phyloP scores from a whole-genome alignment of 2,113 vertebrate genomes.

The Ondatra zibethicus region DNA sequence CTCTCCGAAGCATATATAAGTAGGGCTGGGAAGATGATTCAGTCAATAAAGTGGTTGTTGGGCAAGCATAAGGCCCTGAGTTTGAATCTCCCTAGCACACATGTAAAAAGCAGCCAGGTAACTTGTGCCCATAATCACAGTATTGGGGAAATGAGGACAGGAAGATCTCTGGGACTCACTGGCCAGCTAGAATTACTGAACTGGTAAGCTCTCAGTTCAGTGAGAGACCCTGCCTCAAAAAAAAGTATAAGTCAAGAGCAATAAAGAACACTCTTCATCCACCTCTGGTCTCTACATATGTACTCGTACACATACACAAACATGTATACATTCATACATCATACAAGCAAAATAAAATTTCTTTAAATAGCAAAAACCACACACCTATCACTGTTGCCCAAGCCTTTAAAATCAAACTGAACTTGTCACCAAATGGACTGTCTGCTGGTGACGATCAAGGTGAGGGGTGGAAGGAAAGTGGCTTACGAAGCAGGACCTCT shows the following conservation, averaged over 20 bases:
- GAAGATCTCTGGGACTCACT: neutral
- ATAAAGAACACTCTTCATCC: neutral
- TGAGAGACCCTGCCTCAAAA: neutral
- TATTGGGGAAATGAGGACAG: neutral
- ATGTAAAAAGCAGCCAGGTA: no score
- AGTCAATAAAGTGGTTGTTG: neutral
- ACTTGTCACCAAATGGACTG: neutral
- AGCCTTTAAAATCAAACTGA: neutral
- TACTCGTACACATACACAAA: neutral
- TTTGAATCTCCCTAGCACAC: neutral
- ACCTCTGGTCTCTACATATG: neutral
- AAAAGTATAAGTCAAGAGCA: accelerated
- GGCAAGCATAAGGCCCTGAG: neutral
- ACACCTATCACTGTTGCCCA: neutral
- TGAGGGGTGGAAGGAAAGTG: neutral
- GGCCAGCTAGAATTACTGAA: neutral
- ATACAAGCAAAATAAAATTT: neutral
- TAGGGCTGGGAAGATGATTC: neutral
- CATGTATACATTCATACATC: neutral
- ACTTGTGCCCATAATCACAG: no score
- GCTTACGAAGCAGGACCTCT: neutral
- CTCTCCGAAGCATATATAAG: neutral
- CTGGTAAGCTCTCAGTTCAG: neutral
- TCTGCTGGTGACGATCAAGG: neutral
- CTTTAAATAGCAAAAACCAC: constrained; percentile 17